Conservation (phyloP, 2,113 vertebrate species). For the Physeter macrocephalus region DNA sequence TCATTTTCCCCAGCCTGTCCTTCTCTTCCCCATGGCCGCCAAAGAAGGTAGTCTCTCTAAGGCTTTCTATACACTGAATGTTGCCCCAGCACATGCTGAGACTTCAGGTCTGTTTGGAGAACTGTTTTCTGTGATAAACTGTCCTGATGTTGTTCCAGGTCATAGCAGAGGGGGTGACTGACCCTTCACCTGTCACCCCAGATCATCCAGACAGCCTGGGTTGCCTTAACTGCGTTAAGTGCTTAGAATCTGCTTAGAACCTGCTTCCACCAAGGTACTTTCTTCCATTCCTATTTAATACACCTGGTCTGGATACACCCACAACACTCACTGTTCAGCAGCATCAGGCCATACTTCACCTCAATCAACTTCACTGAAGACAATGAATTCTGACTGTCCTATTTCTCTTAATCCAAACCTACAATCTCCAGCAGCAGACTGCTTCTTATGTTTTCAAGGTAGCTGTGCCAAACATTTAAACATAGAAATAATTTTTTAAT, state of each 20-base stretch:
- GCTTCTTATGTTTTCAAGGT: not conserved
- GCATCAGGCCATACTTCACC: not conserved
- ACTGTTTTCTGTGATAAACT: not conserved
- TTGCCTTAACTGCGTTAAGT: not conserved
- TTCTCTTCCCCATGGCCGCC: not conserved
- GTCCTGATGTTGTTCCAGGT: not conserved
- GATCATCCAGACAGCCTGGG: not conserved
- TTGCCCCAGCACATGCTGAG: not conserved
- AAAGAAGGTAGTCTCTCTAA: not conserved
- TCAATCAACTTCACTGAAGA: not conserved
- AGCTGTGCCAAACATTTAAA: not conserved
- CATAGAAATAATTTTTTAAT: not conserved
- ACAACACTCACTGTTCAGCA: not conserved
- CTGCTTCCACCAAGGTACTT: not conserved
- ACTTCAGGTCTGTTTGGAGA: not conserved
- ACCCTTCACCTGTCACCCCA: not conserved
- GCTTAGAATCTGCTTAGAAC: not conserved
- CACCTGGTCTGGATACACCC: not conserved
- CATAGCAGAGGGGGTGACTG: not conserved
- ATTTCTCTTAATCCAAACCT: not conserved
- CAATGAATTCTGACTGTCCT: not conserved
- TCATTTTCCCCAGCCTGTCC: not conserved
- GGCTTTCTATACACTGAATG: not conserved
- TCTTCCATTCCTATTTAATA: not conserved
- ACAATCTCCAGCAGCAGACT: not conserved